A percentile compares a stretch with the other conserved stretches of the same genome.
phyloP scores from a whole-genome alignment of 1,140 invertebrate species.

The Sarcophaga bullata region DNA sequence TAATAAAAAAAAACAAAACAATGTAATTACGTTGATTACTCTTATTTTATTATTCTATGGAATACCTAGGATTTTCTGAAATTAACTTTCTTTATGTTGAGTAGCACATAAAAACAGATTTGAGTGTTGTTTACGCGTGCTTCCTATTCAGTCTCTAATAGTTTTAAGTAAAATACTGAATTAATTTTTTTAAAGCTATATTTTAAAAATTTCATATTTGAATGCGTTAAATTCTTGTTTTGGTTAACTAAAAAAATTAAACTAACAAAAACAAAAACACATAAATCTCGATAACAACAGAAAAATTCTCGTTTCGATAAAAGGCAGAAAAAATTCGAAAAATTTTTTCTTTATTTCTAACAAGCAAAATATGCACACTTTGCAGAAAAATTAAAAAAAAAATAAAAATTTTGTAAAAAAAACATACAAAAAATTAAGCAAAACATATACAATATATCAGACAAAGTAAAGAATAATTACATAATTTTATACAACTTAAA shows the following conservation, averaged over 20 bases:
- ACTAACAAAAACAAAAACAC: background rate
- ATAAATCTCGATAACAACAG: background rate
- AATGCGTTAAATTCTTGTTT: slow-evolving; percentile 26
- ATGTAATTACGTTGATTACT: too few species aligned
- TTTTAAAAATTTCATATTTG: background rate
- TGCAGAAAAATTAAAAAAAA: background rate
- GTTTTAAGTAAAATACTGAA: background rate
- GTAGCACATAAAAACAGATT: too few species aligned
- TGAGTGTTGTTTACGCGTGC: too few species aligned
- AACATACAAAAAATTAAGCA: background rate
- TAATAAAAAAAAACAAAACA: too few species aligned
- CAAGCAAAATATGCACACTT: background rate
- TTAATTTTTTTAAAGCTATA: background rate
- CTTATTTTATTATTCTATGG: too few species aligned
- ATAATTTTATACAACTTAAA: slow-evolving; percentile 20
- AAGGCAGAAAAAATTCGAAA: background rate
- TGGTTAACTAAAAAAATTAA: background rate
- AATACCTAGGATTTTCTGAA: too few species aligned
- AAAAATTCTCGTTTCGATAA: slow-evolving; percentile 19
- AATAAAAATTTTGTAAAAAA: slow-evolving; percentile 28
- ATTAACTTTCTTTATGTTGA: too few species aligned
- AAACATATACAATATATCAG: background rate
- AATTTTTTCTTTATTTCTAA: background rate
- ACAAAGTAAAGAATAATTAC: background rate
- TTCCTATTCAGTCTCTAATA: too few species aligned